A percentile compares a stretch with the other conserved stretches of the same genome.
Conservation (phyloP, 1,140 invertebrate species). For the Cyrtorhinus lividipennis region DNA sequence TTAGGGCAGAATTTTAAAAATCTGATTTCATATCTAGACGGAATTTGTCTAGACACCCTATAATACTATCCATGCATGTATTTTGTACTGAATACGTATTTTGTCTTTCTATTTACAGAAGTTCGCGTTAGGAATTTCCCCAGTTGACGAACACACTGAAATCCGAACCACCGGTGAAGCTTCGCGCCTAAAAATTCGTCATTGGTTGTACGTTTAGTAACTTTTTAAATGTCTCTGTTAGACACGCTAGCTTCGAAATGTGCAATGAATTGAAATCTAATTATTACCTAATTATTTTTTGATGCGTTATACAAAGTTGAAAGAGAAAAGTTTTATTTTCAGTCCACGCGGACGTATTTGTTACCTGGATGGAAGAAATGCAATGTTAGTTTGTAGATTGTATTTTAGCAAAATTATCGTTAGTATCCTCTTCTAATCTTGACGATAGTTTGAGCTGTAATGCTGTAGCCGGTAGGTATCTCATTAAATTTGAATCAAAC, state of each 20-base stretch:
- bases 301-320: too few relatives aligned
- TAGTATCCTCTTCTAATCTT: too few relatives aligned
- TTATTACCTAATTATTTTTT: too few relatives aligned
- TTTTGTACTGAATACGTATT: not conserved
- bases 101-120: slow-evolving; percentile 32
- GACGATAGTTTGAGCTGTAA: too few relatives aligned
- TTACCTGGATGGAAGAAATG: not conserved
- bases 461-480: too few relatives aligned
- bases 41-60: too few relatives aligned
- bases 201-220: slow-evolving; percentile 38
- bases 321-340: too few relatives aligned
- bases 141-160: slow-evolving; percentile 36
- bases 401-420: too few relatives aligned
- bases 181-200: slow-evolving; percentile 35
- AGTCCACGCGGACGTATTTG: not conserved
- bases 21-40: too few relatives aligned
- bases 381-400: not conserved
- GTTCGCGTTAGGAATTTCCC: slow-evolving; percentile 37
- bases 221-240: not conserved
- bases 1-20: too few relatives aligned
- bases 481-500: too few relatives aligned
- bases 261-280: not conserved
- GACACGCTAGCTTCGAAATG: not conserved
- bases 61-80: too few relatives aligned
- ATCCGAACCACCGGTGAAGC: slow-evolving; percentile 34